Base-by-base conservation (phyloP, 2,888 invertebrate genomes). In the Limenitis camilla region DNA sequence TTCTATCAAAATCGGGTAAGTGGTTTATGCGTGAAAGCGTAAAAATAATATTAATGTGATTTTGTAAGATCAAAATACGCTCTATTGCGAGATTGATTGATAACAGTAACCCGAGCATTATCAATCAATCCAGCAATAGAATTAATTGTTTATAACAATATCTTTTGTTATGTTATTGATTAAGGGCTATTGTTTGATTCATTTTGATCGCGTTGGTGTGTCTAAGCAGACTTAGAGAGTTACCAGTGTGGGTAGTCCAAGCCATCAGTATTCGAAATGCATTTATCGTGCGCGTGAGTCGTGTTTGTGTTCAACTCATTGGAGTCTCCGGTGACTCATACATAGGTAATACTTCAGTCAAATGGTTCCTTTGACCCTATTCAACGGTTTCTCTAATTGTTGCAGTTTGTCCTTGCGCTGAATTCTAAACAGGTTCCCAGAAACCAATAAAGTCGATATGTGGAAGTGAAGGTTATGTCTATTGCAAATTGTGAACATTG, bases 341-440 rank as follows among this genome's bases (percentile, higher is more conserved):
- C 68, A 72, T 74, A 74, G 76, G 74, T 76, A 76, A 74, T 72
- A 72, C 72, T 74, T 76, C 74, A 75, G 67, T 67, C 65, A 71
- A 74, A 78, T 80, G 76, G 76, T 76, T 81, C 78, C 78, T 82
- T 79, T 85, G 80, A 83, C 85, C 81, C 76, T 74, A 78, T 81
- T 81, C 71, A 74, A 69, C 63, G 72, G 70, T 76, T 19, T 74
- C 77, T 77, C 76, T 76, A 69, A 73, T 71, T 78, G 74, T 76
- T 76, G 66, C 64, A 65, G 62, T 74, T 72, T 76, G 79, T 78
- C 83, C 84, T 85, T 81, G 83, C 71, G 71, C 82, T 79, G 72
- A 77, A 79, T 83, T 78, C 68, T 63, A 70, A 72, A 64, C 69
- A 71, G 68, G 70, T 83, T 85, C 82, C 69, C 61, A 72, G 82